phyloP scores from a whole-genome alignment of 2,888 invertebrate species.

The Geophilus truncorum region DNA sequence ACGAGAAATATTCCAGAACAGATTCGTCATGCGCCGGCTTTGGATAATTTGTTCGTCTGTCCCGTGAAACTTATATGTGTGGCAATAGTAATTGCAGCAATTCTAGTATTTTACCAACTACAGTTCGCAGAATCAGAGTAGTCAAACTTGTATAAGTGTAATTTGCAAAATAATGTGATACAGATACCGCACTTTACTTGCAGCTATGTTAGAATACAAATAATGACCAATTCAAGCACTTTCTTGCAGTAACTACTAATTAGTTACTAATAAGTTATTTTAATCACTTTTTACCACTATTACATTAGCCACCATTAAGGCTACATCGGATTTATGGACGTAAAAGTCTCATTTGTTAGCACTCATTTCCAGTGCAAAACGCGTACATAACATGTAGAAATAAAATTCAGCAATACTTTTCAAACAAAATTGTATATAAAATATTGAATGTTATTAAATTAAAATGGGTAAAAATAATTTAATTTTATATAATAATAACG shows the following conservation, averaged over 20 bases:
- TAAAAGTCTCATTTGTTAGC: neutral
- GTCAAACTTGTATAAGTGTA: too few relatives aligned
- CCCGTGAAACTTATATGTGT: neutral
- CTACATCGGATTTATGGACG: neutral
- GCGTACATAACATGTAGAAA: neutral
- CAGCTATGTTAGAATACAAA: too few relatives aligned
- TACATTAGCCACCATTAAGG: neutral
- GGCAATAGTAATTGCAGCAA: neutral
- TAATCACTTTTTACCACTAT: neutral
- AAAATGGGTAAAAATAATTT: slow-evolving; percentile 14
- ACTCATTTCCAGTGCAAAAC: neutral
- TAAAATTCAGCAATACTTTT: neutral
- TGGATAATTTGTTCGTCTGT: neutral
- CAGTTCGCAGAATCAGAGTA: too few relatives aligned
- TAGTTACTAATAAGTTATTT: too few relatives aligned
- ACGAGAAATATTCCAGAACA: neutral
- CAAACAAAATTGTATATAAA: neutral
- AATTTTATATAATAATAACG: neutral
- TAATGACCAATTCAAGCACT: too few relatives aligned
- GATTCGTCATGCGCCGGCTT: neutral
- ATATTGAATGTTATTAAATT: slow-evolving; percentile 3
- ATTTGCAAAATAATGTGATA: too few relatives aligned
- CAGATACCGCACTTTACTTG: too few relatives aligned
- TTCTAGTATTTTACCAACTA: neutral
- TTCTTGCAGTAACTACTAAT: too few relatives aligned